phyloP scores from a whole-genome alignment of 2,888 invertebrate genomes.

The Mythimna lalbum region DNA sequence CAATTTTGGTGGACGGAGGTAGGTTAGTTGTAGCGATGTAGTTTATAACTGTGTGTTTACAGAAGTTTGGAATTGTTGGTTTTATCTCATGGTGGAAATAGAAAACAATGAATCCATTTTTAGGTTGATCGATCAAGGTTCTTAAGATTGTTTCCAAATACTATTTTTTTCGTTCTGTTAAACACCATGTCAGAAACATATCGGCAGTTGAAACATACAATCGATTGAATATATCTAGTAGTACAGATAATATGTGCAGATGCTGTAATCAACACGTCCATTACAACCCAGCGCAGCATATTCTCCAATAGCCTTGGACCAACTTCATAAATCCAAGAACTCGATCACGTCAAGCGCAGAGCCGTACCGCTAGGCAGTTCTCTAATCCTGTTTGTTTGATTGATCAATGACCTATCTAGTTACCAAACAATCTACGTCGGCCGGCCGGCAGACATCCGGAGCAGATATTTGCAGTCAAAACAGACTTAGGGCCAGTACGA shows the following conservation, averaged over 20 bases:
- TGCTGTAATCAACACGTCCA: neutral
- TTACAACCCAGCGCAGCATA: constrained; percentile 27
- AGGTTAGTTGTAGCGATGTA: neutral
- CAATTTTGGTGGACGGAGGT: constrained; percentile 40
- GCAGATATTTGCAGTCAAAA: constrained; percentile 89
- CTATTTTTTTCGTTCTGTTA: neutral
- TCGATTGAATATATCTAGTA: neutral
- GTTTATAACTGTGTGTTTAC: constrained; percentile 15
- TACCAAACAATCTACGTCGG: constrained; percentile 72
- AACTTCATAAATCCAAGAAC: constrained; percentile 64
- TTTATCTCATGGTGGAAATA: too few relatives aligned
- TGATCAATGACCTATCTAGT: constrained; percentile 78
- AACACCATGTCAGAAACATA: neutral
- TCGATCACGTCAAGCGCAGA: constrained; percentile 61
- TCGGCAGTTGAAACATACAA: neutral
- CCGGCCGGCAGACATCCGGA: constrained; percentile 78
- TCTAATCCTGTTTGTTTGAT: constrained; percentile 69
- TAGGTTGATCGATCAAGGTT: neutral
- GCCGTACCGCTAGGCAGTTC: constrained; percentile 54
- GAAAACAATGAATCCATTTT: neutral
- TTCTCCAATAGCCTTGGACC: constrained; percentile 38
- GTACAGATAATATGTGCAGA: neutral
- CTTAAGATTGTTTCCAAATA: neutral
- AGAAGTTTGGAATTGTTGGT: neutral
- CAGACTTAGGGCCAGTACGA: constrained; percentile 81